These are phyloP conservation scores for Catocala nupta DNA, from an alignment of 2,888 invertebrate genomes.

Conservation along the genomic window DNA sequence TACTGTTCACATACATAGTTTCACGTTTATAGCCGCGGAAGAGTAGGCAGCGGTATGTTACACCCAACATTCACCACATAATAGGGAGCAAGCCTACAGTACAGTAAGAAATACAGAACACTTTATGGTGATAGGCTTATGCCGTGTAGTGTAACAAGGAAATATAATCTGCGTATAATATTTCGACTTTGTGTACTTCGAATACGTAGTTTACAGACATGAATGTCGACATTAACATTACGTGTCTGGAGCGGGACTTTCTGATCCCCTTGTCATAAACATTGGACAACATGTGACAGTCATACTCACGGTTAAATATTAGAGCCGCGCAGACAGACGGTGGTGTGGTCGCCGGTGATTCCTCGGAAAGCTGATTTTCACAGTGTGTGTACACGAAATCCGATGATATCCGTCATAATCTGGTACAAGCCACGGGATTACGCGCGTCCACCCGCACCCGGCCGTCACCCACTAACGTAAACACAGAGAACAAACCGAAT, in stretches of 20 bases:
- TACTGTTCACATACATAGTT: no score
- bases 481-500: conserved; percentile 82
- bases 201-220: not conserved
- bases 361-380: conserved; percentile 69
- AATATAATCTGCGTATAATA: no score
- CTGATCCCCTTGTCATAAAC: conserved; percentile 25
- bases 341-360: conserved; percentile 58
- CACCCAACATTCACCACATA: no score
- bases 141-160: no score
- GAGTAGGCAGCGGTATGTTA: no score
- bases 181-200: no score
- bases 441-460: conserved; percentile 75
- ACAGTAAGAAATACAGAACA: no score
- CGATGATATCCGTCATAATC: conserved; percentile 85
- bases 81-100: no score
- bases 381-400: conserved; percentile 79
- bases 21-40: no score
- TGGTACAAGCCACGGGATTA: conserved; percentile 84
- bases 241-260: not conserved
- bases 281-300: conserved; percentile 35
- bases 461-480: conserved; percentile 85
- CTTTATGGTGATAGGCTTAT: no score
- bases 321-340: conserved; percentile 47
- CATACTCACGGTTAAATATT: conserved; percentile 69
- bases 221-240: conserved; percentile 13